A percentile compares a stretch with the other conserved stretches of the same genome.
These are phyloP conservation scores for Drosophila limbata DNA, from an alignment of 2,888 invertebrate species.

Conservation along the genomic window DNA sequence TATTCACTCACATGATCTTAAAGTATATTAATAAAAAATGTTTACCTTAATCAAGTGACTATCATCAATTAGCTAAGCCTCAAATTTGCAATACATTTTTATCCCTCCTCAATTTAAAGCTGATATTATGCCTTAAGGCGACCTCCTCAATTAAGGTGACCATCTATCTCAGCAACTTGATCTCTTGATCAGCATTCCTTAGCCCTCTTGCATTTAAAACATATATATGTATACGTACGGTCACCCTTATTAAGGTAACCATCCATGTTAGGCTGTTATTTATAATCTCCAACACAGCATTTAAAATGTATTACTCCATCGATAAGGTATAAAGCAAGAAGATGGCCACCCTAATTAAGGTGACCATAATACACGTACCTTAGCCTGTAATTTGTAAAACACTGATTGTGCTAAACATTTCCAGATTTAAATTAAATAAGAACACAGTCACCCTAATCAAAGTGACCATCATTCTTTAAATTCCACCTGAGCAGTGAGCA, in stretches of 20 bases:
- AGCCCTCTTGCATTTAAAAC: neutral
- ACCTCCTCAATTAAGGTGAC: neutral
- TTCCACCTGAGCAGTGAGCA: constrained; percentile 54
- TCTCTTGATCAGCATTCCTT: neutral
- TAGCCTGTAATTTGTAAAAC: neutral
- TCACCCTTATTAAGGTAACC: neutral
- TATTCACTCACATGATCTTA: neutral
- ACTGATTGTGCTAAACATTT: too few species aligned
- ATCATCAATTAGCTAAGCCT: neutral
- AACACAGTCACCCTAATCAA: constrained; percentile 3
- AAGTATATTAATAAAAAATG: neutral
- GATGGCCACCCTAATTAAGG: neutral
- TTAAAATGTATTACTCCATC: neutral
- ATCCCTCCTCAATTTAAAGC: neutral
- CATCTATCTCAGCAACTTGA: neutral
- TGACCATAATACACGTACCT: neutral
- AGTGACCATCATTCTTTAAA: constrained; percentile 34
- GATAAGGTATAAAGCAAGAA: too few species aligned
- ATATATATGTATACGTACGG: too few species aligned
- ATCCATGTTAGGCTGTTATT: neutral
- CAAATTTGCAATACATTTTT: neutral
- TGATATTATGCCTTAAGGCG: neutral
- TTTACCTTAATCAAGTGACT: neutral
- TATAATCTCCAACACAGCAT: neutral
- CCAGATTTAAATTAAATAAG: neutral